Percentiles rank a stretch among this genome's conserved stretches.
phyloP scores from a whole-genome alignment of 2,113 vertebrate genomes.

The Pachypanchax playfairii region DNA sequence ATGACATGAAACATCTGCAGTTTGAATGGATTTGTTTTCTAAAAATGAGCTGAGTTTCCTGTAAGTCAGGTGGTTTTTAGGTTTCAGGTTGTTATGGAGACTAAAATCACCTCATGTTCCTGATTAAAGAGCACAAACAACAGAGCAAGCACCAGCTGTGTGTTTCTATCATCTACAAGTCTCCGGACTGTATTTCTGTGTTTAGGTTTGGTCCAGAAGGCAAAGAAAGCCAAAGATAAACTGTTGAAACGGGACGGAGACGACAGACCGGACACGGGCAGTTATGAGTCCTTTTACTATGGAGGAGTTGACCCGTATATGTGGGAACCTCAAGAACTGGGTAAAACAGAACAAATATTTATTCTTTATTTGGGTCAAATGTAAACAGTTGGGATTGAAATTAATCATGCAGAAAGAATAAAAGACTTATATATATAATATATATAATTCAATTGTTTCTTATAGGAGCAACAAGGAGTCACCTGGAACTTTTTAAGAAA shows the following conservation, averaged over 20 bases:
- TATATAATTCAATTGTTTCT: not conserved
- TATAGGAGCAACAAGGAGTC: slow-evolving; percentile 87
- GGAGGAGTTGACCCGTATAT: slow-evolving; percentile 95
- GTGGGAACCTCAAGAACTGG: slow-evolving; percentile 98
- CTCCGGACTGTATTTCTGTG: not conserved
- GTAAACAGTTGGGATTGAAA: not conserved
- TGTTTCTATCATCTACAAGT: not conserved
- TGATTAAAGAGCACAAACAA: not conserved
- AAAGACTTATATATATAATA: not conserved
- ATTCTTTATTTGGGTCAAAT: not conserved
- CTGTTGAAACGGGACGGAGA: slow-evolving; percentile 90
- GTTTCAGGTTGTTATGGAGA: not conserved
- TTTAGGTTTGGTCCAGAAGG: slow-evolving; percentile 92
- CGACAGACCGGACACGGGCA: slow-evolving; percentile 83
- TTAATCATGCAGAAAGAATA: not conserved
- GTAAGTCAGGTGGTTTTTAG: not conserved
- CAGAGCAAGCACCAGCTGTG: not conserved
- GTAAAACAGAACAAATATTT: slow-evolving; percentile 72
- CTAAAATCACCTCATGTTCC: not conserved
- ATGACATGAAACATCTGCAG: too few species aligned
- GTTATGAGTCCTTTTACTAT: slow-evolving; percentile 92
- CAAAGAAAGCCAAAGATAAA: slow-evolving; percentile 95
- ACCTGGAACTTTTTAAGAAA: slow-evolving; percentile 92
- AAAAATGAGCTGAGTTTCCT: too few species aligned
- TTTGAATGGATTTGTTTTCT: too few species aligned